Evolutionary conservation across 2,888 invertebrate species (phyloP).

Genomic region (Biston betularia): DNA sequence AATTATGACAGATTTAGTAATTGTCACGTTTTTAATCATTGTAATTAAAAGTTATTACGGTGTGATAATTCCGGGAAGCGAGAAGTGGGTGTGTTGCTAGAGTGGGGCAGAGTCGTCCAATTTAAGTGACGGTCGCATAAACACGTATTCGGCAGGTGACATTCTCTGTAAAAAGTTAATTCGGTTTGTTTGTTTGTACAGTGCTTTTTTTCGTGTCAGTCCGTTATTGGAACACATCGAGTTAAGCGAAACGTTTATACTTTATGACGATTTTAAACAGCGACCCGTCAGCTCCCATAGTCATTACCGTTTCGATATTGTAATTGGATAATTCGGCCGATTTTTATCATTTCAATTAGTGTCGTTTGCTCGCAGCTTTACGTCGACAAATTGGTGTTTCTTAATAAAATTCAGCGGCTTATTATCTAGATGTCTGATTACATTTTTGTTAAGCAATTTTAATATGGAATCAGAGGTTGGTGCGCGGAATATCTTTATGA

Average conservation of each 20-base stretch:
- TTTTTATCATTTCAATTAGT: conserved; percentile 70
- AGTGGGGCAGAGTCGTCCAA: conserved; percentile 56
- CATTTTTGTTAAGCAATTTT: conserved; percentile 31
- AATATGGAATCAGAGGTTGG: conserved; percentile 25
- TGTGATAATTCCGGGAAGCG: conserved; percentile 36
- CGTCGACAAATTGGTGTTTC: conserved; percentile 60
- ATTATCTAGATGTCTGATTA: conserved; percentile 30
- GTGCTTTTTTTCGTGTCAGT: conserved; percentile 55
- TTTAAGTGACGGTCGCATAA: conserved; percentile 63
- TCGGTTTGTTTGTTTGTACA: conserved; percentile 56
- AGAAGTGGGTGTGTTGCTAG: conserved; percentile 31
- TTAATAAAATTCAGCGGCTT: conserved; percentile 43
- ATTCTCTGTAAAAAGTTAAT: conserved; percentile 60
- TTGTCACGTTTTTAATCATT: conserved; percentile 39
- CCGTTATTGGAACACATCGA: conserved; percentile 53
- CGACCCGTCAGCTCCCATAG: conserved; percentile 64
- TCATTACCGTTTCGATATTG: conserved; percentile 65
- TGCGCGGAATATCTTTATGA: conserved; percentile 31
- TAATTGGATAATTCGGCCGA: conserved; percentile 72
- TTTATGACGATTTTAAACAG: conserved; percentile 59
- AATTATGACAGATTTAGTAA: conserved; percentile 48
- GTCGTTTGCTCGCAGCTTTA: conserved; percentile 50
- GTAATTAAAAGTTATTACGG: conserved; percentile 32
- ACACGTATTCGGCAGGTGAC: conserved; percentile 63
- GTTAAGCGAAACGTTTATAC: conserved; percentile 52